Evolutionary conservation across 2,888 invertebrate genomes (phyloP).

Genomic region (Zele albiditarsus): DNA sequence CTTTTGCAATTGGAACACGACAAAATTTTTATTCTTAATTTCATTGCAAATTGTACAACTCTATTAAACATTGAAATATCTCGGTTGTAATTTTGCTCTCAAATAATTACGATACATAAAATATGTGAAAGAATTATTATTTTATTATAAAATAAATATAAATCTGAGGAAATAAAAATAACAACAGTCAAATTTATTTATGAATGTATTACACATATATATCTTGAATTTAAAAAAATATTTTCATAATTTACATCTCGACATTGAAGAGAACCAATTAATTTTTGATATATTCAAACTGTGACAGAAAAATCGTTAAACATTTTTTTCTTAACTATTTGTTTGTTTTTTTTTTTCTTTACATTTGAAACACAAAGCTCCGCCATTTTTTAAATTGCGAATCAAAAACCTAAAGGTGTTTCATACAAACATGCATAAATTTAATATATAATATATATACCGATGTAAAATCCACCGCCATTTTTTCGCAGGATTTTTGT

Average conservation of each 20-base stretch:
- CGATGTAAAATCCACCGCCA: not conserved
- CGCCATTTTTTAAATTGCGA: not conserved
- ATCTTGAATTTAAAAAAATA: not conserved
- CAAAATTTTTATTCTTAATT: too few species aligned
- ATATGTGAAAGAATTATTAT: not conserved
- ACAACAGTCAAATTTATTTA: too few species aligned
- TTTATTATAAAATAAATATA: too few species aligned
- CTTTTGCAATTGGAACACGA: not conserved
- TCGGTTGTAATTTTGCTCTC: too few species aligned
- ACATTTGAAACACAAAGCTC: not conserved
- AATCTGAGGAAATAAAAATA: too few species aligned
- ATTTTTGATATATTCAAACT: not conserved
- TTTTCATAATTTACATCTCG: not conserved
- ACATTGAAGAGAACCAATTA: not conserved
- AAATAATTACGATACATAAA: too few species aligned
- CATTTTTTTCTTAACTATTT: not conserved
- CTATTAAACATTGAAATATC: too few species aligned
- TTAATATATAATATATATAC: not conserved
- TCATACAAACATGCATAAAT: not conserved
- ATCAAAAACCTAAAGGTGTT: not conserved
- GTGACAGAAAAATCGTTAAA: not conserved
- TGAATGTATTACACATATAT: not conserved
- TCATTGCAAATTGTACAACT: not conserved
- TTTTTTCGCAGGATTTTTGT: not conserved
- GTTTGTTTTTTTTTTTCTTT: not conserved